Base-by-base conservation (phyloP, 2,113 vertebrate species). In the Psittacula cyanocephala region DNA sequence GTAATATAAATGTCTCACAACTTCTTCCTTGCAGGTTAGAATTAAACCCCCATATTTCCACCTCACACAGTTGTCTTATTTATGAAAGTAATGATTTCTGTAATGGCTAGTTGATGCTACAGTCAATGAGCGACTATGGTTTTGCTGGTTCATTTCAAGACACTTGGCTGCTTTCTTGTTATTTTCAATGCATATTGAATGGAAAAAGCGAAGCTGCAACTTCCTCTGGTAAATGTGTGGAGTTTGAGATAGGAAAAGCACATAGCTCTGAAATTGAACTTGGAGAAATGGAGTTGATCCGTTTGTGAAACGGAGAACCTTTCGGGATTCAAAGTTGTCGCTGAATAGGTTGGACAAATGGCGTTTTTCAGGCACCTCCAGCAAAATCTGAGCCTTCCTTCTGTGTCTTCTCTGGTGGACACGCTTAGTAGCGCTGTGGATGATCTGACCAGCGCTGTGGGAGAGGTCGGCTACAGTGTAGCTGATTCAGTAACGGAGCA, bases 351-450 rank as follows among this genome's bases (percentile, higher is more conserved):
- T 76, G 92, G 83, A 96, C 25, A 97, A 89, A 99, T 99, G 99
- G 98, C 99, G 0, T 99, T 99, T 98, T 99, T 99, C 97, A 99
- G 98, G 96, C 99, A 92, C 95, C 98, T 99, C 88, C 98, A 99
- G 64, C 98, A 98, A 94, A 99, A 96, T 96, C 98, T 99, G 74
- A 96, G 23, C 68, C 96, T 98, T 63, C 99, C 99, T 14, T 99
- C 99, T 6, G 96, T 99, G 97, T 99, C 99, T 83, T 99, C 99
- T 70, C 95, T 99, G 89, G 95, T 99, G 60, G 98, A 99, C 96
- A 97, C 98, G 0, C 98, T 99, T 91, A 99, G 98, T 89, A 99
- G 95, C 86, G 99, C 98, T 7, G 98, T 99, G 92, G 99, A 99
- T 39, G 99, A 99, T 88, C 93, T 99, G 84, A 98, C 98, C 74